Evolutionary conservation across 2,888 invertebrate genomes (phyloP), one percentile per base, ranked within the genome.

Genomic region (Dryobotodes eremita): DNA sequence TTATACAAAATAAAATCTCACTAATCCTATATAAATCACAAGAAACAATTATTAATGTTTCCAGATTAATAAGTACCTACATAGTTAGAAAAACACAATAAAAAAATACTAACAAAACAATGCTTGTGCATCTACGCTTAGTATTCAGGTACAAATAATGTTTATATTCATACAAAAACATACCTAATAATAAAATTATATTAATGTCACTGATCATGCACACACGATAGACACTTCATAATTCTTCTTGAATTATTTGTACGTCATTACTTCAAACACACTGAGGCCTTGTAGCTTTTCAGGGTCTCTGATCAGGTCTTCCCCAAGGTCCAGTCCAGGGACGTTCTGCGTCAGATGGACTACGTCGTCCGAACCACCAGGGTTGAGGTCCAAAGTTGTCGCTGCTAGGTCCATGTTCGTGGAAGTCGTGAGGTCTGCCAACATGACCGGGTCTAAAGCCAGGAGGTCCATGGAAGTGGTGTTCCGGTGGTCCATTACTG

Each of bases 361-460:
- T 55, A 17, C 82, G 82, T n/a, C 55, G 64, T 36, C 68, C 64
- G 53, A 70, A 76, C 82, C 80, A 80, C 79, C 82, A 81, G 23
- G 5, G 6, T 48, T n/a, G 42, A 53, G 65, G 11, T 46, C 81
- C 65, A 0, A 50, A 31, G 23, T 61, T 17, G 11, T 50, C 31
- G 13, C 17, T n/a, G 11, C 5, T 20, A n/a, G 74, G 20, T 53
- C 42, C 42, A 50, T 61, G 20, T 80, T 26, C 73, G 0, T 48
- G 73, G 13, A 80, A 80, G n/a, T 75, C 36, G 0, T 81, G 82
- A 61, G 66, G 48, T 6, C n/a, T 74, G 13, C 36, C 66, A 68
- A 74, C 66, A 15, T 55, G 53, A 10, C 59, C 8, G 0, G 36
- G 42, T 62, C 11, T 10, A 17, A 62, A 82, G n/a, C 66, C 8